Percentiles rank a stretch among this genome's conserved stretches.
These are phyloP conservation scores for Glyphotaelius pellucidus DNA, from an alignment of 2,888 invertebrate species.

Conservation along the genomic window DNA sequence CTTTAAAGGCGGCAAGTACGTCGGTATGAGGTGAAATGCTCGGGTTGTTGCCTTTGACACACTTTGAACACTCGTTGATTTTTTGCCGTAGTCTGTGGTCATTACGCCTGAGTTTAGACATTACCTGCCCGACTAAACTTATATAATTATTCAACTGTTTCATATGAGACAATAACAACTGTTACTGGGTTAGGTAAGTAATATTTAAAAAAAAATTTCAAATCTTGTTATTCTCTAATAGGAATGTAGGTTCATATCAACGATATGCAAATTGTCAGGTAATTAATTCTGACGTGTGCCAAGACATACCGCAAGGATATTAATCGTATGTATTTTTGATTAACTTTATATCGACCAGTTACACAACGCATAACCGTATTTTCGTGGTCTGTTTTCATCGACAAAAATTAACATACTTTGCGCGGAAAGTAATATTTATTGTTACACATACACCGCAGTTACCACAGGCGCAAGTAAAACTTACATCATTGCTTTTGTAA, in stretches of 20 bases:
- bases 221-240: not conserved
- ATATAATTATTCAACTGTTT: not conserved
- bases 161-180: not conserved
- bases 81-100: not conserved
- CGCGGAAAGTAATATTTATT: not conserved
- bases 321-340: not conserved
- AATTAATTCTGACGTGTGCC: not conserved
- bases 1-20: not conserved
- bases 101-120: not conserved
- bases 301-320: not conserved
- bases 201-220: not conserved
- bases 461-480: not conserved
- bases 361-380: not conserved
- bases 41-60: conserved; percentile 39
- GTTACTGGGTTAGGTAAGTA: not conserved
- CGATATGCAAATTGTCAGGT: not conserved
- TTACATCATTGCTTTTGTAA: not conserved
- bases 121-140: not conserved
- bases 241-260: not conserved
- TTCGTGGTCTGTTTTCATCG: not conserved
- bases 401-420: not conserved
- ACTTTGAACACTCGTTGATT: conserved; percentile 13
- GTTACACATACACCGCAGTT: not conserved
- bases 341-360: not conserved
- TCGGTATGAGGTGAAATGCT: conserved; percentile 26